phyloP scores from a whole-genome alignment of 1,140 invertebrate species.

The Bombus huntii region DNA sequence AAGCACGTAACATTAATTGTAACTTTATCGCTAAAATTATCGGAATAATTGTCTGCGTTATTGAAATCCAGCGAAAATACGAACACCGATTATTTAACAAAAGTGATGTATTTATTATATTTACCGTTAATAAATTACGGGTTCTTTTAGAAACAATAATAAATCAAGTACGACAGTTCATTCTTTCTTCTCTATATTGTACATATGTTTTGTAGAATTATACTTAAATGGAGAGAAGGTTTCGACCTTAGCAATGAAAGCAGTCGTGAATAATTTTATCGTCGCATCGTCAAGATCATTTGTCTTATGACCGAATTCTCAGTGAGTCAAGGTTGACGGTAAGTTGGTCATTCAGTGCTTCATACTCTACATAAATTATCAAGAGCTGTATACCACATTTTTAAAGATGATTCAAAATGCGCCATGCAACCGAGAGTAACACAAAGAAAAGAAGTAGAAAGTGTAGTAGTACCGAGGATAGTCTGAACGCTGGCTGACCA shows the following conservation, averaged over 20 bases:
- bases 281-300: not conserved
- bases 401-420: not conserved
- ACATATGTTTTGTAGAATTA: not conserved
- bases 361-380: not conserved
- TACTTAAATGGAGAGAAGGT: not conserved
- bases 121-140: not conserved
- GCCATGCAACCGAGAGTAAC: not conserved
- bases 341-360: not conserved
- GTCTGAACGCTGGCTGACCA: not conserved
- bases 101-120: not conserved
- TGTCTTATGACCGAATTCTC: not conserved
- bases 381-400: not conserved
- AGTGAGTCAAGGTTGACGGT: not conserved
- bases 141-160: not conserved
- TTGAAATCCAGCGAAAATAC: not conserved
- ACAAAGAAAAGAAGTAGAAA: not conserved
- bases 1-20: not conserved
- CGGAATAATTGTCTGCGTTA: not conserved
- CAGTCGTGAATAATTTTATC: too few species aligned
- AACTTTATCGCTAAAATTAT: not conserved
- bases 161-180: too few species aligned
- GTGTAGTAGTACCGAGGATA: not conserved
- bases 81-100: not conserved
- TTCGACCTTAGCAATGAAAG: too few species aligned
- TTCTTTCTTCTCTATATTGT: not conserved